A percentile compares a stretch with the other conserved stretches of the same genome.
phyloP scores from a whole-genome alignment of 2,113 vertebrate species.

The Tringa solitaria region DNA sequence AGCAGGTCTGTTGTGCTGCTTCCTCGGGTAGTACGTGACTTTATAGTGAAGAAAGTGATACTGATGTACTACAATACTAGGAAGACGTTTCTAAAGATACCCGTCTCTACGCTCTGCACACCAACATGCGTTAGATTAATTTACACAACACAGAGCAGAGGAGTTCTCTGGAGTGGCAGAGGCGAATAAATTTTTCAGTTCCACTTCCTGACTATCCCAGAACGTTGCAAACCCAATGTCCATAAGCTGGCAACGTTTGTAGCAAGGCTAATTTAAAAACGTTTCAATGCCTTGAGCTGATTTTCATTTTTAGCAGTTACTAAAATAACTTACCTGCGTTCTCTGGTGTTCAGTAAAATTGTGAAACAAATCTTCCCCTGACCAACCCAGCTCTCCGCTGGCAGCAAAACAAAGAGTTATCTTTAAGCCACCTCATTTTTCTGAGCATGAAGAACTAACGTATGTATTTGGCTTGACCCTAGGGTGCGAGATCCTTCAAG shows the following conservation, averaged over 20 bases:
- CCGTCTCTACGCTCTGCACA: too few species aligned
- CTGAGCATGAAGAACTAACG: background rate
- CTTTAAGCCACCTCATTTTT: background rate
- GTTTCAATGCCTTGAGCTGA: background rate
- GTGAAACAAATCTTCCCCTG: background rate
- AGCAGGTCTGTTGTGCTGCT: background rate
- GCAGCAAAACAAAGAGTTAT: background rate
- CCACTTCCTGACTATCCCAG: background rate
- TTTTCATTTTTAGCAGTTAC: background rate
- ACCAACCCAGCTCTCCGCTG: background rate
- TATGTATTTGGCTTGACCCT: background rate
- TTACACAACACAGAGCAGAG: background rate
- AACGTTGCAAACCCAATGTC: background rate
- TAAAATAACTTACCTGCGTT: background rate
- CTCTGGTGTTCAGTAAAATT: background rate
- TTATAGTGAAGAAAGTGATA: background rate
- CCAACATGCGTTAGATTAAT: background rate
- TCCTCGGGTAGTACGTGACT: background rate
- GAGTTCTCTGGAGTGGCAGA: background rate
- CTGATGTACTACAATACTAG: background rate
- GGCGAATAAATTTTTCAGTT: background rate
- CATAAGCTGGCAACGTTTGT: background rate
- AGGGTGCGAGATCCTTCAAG: background rate
- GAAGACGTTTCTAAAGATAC: background rate
- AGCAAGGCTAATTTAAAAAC: background rate